Percentiles rank a stretch among this genome's conserved stretches.
Conservation (phyloP, 2,113 vertebrate genomes). For the Lagopus leucura region DNA sequence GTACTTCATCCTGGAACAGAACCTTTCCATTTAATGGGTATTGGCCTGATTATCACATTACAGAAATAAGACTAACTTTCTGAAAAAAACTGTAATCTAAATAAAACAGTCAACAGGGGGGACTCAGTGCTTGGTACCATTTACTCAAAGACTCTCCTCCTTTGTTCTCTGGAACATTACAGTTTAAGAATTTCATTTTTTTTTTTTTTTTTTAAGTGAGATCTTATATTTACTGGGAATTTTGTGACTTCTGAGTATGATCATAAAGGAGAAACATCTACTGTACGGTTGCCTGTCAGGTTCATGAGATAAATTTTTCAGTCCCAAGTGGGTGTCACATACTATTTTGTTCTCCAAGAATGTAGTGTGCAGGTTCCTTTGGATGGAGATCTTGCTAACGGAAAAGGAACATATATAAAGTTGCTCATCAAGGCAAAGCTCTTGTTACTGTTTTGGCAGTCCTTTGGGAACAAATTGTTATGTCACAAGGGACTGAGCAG, state of each 20-base stretch:
- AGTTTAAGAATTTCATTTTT: background rate
- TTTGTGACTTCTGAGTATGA: background rate
- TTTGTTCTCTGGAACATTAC: background rate
- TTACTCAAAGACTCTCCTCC: background rate
- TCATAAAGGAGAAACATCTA: background rate
- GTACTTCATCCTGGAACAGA: background rate
- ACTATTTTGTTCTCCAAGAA: background rate
- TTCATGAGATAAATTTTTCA: background rate
- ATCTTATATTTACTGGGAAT: background rate
- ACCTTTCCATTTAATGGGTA: background rate
- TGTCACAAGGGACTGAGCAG: background rate
- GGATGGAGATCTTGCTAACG: background rate
- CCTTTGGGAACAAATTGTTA: background rate
- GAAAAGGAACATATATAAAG: background rate
- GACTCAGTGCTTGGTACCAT: background rate
- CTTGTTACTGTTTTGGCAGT: background rate
- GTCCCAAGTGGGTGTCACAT: background rate
- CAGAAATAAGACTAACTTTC: background rate
- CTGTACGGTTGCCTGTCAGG: background rate
- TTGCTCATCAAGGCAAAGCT: background rate
- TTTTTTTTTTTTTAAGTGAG: background rate
- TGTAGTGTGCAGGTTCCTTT: background rate
- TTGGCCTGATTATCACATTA: background rate
- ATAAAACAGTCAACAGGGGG: background rate
- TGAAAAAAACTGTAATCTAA: background rate